Evolutionary conservation across 1,140 invertebrate genomes (phyloP).

Genomic region (Melipona quadrifasciata): DNA sequence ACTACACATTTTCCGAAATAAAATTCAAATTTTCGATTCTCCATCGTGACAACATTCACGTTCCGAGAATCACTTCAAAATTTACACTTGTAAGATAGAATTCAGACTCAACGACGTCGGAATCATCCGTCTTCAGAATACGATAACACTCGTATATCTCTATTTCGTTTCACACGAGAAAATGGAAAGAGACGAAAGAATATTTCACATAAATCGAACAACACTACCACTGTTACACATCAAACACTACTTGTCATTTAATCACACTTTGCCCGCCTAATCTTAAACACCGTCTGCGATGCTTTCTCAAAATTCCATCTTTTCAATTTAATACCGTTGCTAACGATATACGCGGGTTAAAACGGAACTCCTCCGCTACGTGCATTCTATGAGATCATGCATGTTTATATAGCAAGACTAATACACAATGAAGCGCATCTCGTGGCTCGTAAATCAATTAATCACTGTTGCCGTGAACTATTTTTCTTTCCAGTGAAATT

Average conservation of each 20-base stretch:
- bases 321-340: neutral
- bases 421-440: constrained; percentile 36
- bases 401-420: constrained; percentile 15
- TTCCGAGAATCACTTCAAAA: neutral
- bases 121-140: neutral
- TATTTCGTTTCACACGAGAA: neutral
- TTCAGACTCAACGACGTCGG: too few relatives aligned
- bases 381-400: constrained; percentile 6
- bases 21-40: neutral
- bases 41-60: too few relatives aligned
- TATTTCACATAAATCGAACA: neutral
- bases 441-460: constrained; percentile 55
- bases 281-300: neutral
- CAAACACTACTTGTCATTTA: neutral
- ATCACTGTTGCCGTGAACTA: constrained; percentile 43
- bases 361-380: neutral
- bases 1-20: too few relatives aligned
- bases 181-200: rapidly evolving
- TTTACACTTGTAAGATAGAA: neutral
- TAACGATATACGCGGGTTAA: neutral
- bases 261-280: neutral
- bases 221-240: too few relatives aligned
- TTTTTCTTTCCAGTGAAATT: constrained; percentile 63
- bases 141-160: too few relatives aligned
- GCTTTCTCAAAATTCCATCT: neutral